These are phyloP conservation scores for Pseudomyrmex dendroicus DNA, from an alignment of 1,140 invertebrate genomes.

Conservation along the genomic window DNA sequence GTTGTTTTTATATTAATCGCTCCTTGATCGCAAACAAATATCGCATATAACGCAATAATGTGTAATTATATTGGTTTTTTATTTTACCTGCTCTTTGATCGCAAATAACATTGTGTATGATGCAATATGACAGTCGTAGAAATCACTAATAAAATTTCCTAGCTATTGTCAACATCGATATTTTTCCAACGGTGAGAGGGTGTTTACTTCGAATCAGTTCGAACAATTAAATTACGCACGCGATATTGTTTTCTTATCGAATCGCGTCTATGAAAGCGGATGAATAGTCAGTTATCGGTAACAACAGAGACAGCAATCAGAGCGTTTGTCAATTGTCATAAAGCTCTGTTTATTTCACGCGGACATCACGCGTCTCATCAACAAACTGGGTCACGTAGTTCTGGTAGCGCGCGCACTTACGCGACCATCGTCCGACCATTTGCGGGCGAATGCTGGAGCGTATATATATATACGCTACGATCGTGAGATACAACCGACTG, in stretches of 20 bases:
- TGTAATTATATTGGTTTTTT: too few species aligned
- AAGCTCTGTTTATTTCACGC: conserved; percentile 29
- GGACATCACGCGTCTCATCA: conserved; percentile 74
- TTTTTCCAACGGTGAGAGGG: too few species aligned
- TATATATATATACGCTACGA: conserved; percentile 69
- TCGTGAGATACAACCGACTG: conserved; percentile 73
- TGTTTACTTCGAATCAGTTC: too few species aligned
- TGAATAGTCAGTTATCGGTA: background rate
- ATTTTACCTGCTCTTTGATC: too few species aligned
- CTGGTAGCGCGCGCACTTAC: conserved; percentile 68
- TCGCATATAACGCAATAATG: background rate
- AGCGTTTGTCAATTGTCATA: conserved; percentile 18
- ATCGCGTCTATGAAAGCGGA: background rate
- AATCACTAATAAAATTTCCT: too few species aligned
- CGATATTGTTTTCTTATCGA: too few species aligned
- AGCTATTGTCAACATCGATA: too few species aligned
- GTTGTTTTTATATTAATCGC: background rate
- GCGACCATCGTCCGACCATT: conserved; percentile 60
- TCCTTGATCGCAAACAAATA: background rate
- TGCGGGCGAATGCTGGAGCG: conserved; percentile 55
- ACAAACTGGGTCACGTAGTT: conserved; percentile 81
- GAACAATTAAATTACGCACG: too few species aligned
- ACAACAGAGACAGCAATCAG: conserved; percentile 14
- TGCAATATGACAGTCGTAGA: too few species aligned
- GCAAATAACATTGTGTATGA: too few species aligned